phyloP scores from a whole-genome alignment of 2,888 invertebrate genomes.

The Lasiommata megera region DNA sequence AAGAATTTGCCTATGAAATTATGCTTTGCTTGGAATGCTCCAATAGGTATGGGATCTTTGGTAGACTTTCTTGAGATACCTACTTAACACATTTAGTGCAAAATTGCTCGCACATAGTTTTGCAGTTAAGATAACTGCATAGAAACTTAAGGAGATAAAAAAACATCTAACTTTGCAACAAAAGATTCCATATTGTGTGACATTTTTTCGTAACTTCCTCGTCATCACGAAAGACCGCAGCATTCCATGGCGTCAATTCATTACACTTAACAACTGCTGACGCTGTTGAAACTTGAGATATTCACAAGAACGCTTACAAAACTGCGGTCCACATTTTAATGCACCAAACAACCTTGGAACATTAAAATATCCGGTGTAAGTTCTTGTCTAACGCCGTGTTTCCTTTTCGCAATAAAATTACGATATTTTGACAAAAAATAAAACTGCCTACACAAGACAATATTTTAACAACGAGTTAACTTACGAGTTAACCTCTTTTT shows the following conservation, averaged over 20 bases:
- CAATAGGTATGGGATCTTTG: background rate
- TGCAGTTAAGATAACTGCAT: no score
- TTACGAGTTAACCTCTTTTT: no score
- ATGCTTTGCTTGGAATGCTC: background rate
- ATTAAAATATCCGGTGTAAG: slow-evolving; percentile 25
- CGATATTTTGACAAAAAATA: background rate
- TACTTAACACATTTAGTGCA: no score
- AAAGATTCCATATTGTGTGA: background rate
- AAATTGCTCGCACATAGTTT: no score
- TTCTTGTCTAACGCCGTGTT: slow-evolving; percentile 18
- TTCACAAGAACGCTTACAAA: slow-evolving; percentile 28
- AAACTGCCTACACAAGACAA: background rate
- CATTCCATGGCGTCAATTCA: slow-evolving; percentile 56
- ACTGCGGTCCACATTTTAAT: slow-evolving; percentile 28
- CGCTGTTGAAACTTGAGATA: slow-evolving; percentile 28
- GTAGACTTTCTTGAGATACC: background rate
- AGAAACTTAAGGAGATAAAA: no score
- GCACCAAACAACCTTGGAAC: slow-evolving; percentile 23
- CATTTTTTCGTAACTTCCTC: slow-evolving; percentile 45
- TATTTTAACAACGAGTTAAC: no score
- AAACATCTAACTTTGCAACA: background rate
- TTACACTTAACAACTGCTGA: slow-evolving; percentile 44
- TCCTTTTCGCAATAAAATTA: slow-evolving; percentile 16
- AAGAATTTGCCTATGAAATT: background rate
- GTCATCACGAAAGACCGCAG: slow-evolving; percentile 57